Base-by-base conservation (phyloP, 2,888 invertebrate genomes). In the Gastracanthus pulcherrimus region DNA sequence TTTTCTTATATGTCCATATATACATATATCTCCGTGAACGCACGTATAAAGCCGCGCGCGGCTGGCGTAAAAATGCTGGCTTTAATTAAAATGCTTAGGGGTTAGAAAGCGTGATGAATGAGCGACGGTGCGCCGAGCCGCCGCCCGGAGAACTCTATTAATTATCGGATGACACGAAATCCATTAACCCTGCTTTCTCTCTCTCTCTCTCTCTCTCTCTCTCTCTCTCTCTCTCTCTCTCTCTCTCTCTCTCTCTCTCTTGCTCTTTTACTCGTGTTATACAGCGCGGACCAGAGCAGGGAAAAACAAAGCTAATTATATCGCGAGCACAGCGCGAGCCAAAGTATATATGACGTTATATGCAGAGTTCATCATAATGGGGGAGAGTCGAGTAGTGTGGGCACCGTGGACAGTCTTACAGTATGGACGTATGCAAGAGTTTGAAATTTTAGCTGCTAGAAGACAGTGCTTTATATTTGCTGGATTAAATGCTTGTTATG, bases 21-120 rank as follows among this genome's bases (percentile, higher is more conserved):
- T 41, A 9, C 41, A 16, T 2, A 9, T 6, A 13, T 13, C 41
- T 9, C 13, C 2, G 41, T 9, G 41, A 13, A 41, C 16, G 16
- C 41, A 9, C 16, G 16, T 41, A 41, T 41, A 41, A 41, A 23
- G 11, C 19, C 26, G 23, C 60, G 60, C 34, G 77, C 70, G 80
- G 80, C 78, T 82, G 76, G 79, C 78, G 71, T 86, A 88, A 89
- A 88, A 88, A 88, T 87, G 86, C 70, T 86, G 86, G 86, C 86
- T 87, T 90, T 90, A 89, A 92, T 92, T 91, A 91, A 91, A 91
- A 90, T 90, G 89, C 90, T 89, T 88, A 89, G 89, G 89, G 89
- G 88, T 89, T 90, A 90, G 91, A 90, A 91, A 90, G 90, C 90
- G 90, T 91, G 91, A 91, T 91, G 89, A 92, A 91, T 90, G 89